Conservation (phyloP, 1,140 invertebrate species). For the Dermatophagoides farinae region DNA sequence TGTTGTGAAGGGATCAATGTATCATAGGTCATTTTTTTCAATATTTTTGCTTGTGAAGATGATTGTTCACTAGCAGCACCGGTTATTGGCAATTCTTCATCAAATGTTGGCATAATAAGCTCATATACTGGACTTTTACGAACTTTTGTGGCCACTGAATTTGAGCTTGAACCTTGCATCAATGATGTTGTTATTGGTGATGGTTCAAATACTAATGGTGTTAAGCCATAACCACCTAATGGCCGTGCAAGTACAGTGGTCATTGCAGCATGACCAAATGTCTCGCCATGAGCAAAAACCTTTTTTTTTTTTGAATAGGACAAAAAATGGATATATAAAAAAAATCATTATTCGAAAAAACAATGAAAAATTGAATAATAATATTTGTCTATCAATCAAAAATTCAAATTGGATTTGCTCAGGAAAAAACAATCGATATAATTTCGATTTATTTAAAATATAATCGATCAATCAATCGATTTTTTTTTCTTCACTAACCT, state of each 20-base stretch:
- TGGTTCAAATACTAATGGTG: slow-evolving; percentile 5
- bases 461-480: background rate
- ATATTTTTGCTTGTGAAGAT: background rate
- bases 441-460: too few species aligned
- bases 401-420: too few species aligned
- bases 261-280: background rate
- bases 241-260: slow-evolving; percentile 4
- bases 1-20: background rate
- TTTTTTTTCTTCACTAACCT: background rate
- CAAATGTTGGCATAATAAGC: background rate
- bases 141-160: background rate
- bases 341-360: too few species aligned
- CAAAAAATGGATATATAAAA: too few species aligned
- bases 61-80: background rate
- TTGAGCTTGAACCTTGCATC: background rate
- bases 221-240: background rate
- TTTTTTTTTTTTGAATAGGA: too few species aligned
- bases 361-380: too few species aligned
- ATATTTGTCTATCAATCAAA: too few species aligned
- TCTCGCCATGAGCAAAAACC: too few species aligned
- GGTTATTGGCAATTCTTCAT: background rate
- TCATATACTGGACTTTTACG: slow-evolving; percentile 3
- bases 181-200: background rate
- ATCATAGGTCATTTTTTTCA: background rate
- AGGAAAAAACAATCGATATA: too few species aligned